These are phyloP conservation scores for Meriones psammophilus DNA, from an alignment of 2,797 vertebrate genomes.

Conservation along the genomic window DNA sequence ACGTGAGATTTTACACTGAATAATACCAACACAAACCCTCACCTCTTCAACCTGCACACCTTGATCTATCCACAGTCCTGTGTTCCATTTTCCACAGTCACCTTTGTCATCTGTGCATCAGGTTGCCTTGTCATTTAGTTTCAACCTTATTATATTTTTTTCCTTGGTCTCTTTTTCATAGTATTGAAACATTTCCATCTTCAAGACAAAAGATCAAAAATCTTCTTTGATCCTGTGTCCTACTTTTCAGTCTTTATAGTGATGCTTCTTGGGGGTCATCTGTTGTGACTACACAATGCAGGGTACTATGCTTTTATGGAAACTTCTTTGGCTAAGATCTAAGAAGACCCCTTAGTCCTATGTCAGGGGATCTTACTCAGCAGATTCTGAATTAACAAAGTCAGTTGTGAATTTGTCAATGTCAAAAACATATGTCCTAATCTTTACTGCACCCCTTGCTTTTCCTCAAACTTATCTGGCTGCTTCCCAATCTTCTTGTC, in stretches of 20 bases:
- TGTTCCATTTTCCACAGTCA: rapidly evolving
- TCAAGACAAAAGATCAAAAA: neutral
- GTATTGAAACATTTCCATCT: neutral
- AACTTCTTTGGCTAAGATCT: neutral
- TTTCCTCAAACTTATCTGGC: neutral
- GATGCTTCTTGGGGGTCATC: neutral
- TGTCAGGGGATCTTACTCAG: neutral
- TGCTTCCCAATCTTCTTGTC: neutral
- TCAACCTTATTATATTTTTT: neutral
- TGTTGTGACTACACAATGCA: neutral
- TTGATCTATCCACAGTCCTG: neutral
- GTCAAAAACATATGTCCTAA: neutral
- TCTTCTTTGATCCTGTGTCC: neutral
- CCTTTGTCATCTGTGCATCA: neutral
- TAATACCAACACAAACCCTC: neutral
- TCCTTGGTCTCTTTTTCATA: neutral
- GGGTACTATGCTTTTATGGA: neutral
- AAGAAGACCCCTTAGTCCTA: neutral
- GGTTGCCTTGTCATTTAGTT: neutral
- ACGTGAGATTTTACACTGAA: neutral
- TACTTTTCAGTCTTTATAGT: neutral
- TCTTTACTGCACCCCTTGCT: neutral
- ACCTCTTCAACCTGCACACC: neutral
- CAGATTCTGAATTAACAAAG: neutral
- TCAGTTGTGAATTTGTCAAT: too few species aligned